Conservation (phyloP, 2,888 invertebrate species). For the Synergus japonicus region DNA sequence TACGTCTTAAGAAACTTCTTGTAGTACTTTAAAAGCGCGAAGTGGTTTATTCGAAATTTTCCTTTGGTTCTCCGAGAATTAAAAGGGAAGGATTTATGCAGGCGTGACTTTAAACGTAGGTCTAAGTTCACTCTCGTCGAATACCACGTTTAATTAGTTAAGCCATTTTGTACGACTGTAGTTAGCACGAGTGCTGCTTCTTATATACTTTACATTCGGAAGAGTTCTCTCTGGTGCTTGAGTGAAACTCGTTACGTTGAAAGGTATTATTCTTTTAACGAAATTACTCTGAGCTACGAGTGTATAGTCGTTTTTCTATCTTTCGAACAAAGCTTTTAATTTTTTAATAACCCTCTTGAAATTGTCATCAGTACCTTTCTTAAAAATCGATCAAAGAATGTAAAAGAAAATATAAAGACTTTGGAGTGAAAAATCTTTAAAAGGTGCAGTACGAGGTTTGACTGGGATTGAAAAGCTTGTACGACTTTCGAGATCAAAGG, state of each 20-base stretch:
- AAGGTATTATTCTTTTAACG: conserved; percentile 65
- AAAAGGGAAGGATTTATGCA: conserved; percentile 24
- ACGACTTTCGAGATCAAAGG: not conserved
- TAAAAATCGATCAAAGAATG: not conserved
- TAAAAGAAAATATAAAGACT: not conserved
- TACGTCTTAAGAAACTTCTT: conserved; percentile 14
- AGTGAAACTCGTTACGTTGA: conserved; percentile 45
- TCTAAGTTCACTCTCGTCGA: conserved; percentile 9
- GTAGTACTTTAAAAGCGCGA: not conserved
- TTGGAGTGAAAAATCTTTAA: conserved; percentile 2
- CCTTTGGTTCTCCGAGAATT: not conserved
- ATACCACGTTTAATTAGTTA: conserved; percentile 34
- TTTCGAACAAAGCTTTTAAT: conserved; percentile 45
- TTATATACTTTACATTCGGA: conserved; percentile 1
- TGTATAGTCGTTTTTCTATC: conserved; percentile 42
- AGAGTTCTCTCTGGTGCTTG: conserved; percentile 15
- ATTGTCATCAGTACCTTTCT: not conserved
- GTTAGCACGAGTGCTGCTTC: not conserved
- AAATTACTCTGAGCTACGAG: conserved; percentile 53
- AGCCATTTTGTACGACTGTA: conserved; percentile 19
- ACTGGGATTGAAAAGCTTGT: conserved; percentile 24
- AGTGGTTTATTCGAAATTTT: conserved; percentile 12
- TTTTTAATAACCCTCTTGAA: not conserved
- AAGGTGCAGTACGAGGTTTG: conserved; percentile 5
- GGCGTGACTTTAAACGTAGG: conserved; percentile 8